phyloP scores from a whole-genome alignment of 2,797 vertebrate genomes.

The Sebastes matsubarae region DNA sequence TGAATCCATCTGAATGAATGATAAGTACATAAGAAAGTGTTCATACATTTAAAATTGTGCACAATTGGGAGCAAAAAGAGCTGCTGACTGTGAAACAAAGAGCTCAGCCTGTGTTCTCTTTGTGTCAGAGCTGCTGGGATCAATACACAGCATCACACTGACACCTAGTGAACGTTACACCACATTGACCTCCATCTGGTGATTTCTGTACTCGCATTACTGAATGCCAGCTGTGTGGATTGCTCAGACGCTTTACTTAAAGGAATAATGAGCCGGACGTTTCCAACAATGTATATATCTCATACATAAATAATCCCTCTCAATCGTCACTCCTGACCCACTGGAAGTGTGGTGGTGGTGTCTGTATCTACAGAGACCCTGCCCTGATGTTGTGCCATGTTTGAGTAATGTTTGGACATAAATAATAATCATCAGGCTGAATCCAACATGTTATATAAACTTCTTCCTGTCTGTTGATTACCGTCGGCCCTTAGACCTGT shows the following conservation, averaged over 20 bases:
- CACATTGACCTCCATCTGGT: neutral
- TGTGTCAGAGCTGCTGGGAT: constrained; percentile 1
- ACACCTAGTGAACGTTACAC: constrained; percentile 46
- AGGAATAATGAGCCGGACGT: no score
- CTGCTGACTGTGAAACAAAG: constrained; percentile 27
- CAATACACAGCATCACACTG: constrained; percentile 15
- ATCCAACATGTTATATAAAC: neutral
- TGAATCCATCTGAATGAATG: neutral
- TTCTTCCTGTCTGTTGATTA: neutral
- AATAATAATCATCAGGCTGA: neutral
- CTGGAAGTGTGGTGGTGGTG: no score
- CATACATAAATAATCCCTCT: no score
- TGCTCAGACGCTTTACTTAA: no score
- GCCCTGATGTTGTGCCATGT: neutral
- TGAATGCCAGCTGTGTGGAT: no score
- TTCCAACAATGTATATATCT: no score
- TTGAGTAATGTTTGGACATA: neutral
- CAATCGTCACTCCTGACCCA: no score
- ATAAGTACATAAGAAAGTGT: neutral
- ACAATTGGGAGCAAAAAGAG: neutral
- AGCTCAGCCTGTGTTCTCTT: constrained; percentile 3
- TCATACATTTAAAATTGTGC: neutral
- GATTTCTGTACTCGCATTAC: no score
- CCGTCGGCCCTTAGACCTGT: neutral
- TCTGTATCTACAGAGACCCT: no score